phyloP scores from a whole-genome alignment of 2,797 vertebrate species.

The Paramormyrops hopkinsi region DNA sequence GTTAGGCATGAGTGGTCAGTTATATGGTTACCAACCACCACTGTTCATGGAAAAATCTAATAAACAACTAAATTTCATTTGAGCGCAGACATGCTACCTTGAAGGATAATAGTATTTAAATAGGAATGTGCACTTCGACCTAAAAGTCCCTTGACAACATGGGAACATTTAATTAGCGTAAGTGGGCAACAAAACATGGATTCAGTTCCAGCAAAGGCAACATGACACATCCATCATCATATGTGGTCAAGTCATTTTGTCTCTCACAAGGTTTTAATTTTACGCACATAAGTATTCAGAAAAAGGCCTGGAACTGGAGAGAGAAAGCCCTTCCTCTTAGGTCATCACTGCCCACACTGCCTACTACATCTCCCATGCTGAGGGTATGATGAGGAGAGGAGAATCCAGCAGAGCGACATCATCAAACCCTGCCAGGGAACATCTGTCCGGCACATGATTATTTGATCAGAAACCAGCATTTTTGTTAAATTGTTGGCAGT shows the following conservation, averaged over 20 bases:
- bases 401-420: slow-evolving; percentile 13
- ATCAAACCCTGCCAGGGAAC: not conserved
- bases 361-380: not conserved
- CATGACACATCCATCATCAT: not conserved
- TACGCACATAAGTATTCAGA: not conserved
- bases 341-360: not conserved
- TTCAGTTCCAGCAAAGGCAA: slow-evolving; percentile 23
- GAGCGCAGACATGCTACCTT: slow-evolving; percentile 33
- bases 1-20: slow-evolving; percentile 4
- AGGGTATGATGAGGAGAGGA: not conserved
- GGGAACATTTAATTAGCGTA: slow-evolving; percentile 32
- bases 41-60: slow-evolving; percentile 45
- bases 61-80: slow-evolving; percentile 46
- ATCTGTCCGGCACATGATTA: slow-evolving; percentile 19
- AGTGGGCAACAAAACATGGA: slow-evolving; percentile 19
- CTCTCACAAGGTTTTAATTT: not conserved
- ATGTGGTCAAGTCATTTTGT: not conserved
- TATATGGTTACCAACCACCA: slow-evolving; percentile 16
- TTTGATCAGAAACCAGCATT: slow-evolving; percentile 20
- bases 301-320: not conserved
- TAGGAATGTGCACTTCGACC: slow-evolving; percentile 29
- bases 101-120: slow-evolving; percentile 31
- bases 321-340: not conserved
- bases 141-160: slow-evolving; percentile 40
- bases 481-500: slow-evolving; percentile 12